A percentile compares a stretch with the other conserved stretches of the same genome.
Evolutionary conservation across 2,113 vertebrate species (phyloP).

Genomic region (human): DNA sequence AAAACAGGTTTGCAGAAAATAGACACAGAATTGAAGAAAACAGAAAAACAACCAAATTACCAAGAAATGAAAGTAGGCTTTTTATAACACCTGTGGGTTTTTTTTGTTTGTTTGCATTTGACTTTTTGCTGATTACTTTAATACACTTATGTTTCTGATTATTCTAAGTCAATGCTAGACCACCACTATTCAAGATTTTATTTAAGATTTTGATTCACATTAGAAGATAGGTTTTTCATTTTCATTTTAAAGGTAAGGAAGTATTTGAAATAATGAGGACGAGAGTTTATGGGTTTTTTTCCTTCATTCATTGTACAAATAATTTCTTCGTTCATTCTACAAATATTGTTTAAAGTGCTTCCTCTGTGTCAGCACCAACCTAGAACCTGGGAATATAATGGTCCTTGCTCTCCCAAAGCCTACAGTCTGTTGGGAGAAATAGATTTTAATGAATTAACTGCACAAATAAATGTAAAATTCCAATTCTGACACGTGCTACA

Average conservation of each 20-base stretch:
- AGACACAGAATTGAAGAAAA: not conserved
- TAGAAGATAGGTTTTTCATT: not conserved
- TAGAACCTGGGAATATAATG: not conserved
- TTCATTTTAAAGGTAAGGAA: not conserved
- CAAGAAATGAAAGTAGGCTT: not conserved
- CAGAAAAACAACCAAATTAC: not conserved
- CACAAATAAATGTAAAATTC: not conserved
- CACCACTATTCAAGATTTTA: not conserved
- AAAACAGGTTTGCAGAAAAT: not conserved
- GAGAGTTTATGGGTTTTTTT: not conserved
- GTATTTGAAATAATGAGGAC: not conserved
- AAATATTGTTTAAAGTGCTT: not conserved
- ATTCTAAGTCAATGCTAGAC: not conserved
- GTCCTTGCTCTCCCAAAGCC: not conserved
- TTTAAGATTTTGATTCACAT: not conserved
- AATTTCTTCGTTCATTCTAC: not conserved
- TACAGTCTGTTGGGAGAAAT: not conserved
- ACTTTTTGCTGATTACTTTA: not conserved
- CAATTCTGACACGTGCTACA: not conserved
- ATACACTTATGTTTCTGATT: constrained; percentile 19
- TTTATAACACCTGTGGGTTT: not conserved
- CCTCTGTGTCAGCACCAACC: not conserved
- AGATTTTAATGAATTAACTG: not conserved
- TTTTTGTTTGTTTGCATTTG: not conserved
- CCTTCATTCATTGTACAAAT: not conserved